Evolutionary conservation across 2,797 vertebrate genomes (phyloP).

Genomic region (Chaetophractus vellerosus): DNA sequence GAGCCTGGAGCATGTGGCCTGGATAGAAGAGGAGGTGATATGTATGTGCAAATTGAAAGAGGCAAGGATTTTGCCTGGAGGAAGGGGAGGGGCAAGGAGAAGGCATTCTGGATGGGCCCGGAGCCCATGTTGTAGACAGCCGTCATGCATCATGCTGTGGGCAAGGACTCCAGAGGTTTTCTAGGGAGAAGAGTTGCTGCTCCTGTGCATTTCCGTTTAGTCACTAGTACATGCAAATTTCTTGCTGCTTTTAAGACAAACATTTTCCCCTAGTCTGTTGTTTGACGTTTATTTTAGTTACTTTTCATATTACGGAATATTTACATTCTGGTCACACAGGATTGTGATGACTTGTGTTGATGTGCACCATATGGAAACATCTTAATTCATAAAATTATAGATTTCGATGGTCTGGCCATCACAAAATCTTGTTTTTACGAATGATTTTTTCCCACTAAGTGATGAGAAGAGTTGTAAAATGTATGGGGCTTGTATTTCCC

Average conservation of each 20-base stretch:
- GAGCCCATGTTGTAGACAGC: too few relatives aligned
- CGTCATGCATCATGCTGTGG: background rate
- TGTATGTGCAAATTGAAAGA: background rate
- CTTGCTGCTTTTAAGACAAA: background rate
- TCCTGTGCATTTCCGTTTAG: background rate
- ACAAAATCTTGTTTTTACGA: conserved; percentile 48
- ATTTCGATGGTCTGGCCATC: background rate
- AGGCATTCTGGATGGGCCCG: background rate
- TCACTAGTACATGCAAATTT: background rate
- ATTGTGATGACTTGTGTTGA: conserved; percentile 50
- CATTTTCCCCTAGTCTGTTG: conserved; percentile 16
- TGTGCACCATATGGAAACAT: background rate
- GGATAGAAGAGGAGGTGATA: background rate
- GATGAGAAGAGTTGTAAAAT: background rate
- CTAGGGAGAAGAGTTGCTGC: background rate
- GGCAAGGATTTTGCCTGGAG: background rate
- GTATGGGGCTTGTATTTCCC: background rate
- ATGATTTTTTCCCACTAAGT: background rate
- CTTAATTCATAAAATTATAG: background rate
- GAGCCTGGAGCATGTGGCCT: background rate
- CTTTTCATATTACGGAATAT: background rate
- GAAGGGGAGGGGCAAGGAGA: background rate
- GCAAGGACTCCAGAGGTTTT: background rate
- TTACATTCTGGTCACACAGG: background rate
- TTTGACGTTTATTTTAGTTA: conserved; percentile 19